Conservation (phyloP, 2,113 vertebrate species). For the Tauraco erythrolophus region DNA sequence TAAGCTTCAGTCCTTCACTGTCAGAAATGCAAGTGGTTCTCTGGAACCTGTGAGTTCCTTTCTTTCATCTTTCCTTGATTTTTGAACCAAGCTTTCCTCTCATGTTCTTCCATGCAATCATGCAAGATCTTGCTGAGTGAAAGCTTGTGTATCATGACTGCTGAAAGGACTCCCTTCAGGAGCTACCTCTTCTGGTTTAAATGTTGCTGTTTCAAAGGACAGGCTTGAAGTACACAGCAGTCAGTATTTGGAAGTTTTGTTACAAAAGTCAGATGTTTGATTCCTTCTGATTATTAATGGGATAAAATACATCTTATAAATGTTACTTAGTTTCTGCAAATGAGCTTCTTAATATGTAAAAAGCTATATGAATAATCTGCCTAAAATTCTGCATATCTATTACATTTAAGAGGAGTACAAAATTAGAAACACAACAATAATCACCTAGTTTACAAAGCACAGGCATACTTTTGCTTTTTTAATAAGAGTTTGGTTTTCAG, state of each 20-base stretch:
- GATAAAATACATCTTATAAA: not conserved
- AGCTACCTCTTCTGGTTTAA: not conserved
- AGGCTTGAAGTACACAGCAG: not conserved
- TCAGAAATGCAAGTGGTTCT: not conserved
- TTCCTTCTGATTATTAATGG: not conserved
- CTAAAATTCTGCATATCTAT: not conserved
- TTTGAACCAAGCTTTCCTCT: not conserved
- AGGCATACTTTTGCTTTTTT: not conserved
- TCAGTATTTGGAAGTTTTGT: not conserved
- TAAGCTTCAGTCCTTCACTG: not conserved
- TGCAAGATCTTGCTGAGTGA: not conserved
- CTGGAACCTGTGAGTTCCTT: not conserved
- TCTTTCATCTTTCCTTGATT: not conserved
- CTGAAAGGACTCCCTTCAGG: not conserved
- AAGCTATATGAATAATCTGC: not conserved
- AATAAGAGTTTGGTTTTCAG: not conserved
- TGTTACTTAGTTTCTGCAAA: slow-evolving; percentile 1
- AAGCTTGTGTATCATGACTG: not conserved
- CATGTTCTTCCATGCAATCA: not conserved
- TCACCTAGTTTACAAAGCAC: not conserved
- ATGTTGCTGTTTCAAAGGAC: not conserved
- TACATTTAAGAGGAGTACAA: not conserved
- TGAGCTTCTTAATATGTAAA: not conserved
- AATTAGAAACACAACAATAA: not conserved
- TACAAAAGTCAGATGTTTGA: not conserved